Evolutionary conservation across 2,797 vertebrate species (phyloP), one percentile per base, ranked within the genome.

Genomic region (Hemibagrus guttatus): DNA sequence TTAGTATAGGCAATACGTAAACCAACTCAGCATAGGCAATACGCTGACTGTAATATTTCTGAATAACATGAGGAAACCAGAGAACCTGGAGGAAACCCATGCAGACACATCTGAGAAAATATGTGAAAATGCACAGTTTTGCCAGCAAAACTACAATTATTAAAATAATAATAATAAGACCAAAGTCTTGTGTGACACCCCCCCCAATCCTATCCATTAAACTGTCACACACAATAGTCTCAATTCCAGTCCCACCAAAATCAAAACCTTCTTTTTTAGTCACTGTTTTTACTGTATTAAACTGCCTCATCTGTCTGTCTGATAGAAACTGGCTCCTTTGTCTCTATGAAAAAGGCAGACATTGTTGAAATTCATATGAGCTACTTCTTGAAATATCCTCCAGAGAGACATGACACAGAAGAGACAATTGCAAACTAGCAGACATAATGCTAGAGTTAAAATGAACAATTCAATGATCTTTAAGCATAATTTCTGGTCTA

Each of bases 401-500:
- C 63, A 66, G 85, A 71, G 26, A 84, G 52, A 39, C 68, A 49
- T 46, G 26, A 85, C 75, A 84, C 85, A 83, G 79, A 81, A 46
- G 54, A 72, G 74, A 89, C 87, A 88, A 86, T 78, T 54, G 84
- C 74, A 80, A 59, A 28, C 23, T 61, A 74, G 81, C 61, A 79
- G 81, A 86, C 84, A 88, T 46, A 82, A 72, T 84, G 86, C n/a
- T 82, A 39, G 54, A 86, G 21, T 63, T 80, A 78, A 72, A 85
- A 79, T 66, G 84, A 79, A 81, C 66, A 86, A 79, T 85, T 64
- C 83, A 87, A 86, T 82, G 14, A 79, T 59, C 61, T 39, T 90
- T 84, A 82, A 84, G 76, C 49, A 21, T 86, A 54, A 85, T 85
- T 90, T 84, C 59, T 89, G 56, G 56, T 82, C 80, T 87, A 63